Conservation (phyloP, 2,888 invertebrate species). For the Amiota communis region DNA sequence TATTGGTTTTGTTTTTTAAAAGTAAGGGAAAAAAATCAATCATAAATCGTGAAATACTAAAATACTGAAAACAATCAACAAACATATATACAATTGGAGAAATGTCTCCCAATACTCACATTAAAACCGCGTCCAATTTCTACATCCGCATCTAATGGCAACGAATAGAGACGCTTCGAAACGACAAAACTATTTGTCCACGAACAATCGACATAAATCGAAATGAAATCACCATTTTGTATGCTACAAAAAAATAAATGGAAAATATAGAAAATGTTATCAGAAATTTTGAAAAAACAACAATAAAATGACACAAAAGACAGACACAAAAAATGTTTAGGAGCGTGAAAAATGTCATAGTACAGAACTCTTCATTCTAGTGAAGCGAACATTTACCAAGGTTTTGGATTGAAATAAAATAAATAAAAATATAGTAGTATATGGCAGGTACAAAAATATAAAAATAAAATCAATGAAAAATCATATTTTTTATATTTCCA, state of each 20-base stretch:
- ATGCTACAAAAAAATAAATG: slow-evolving; percentile 57
- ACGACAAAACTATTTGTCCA: slow-evolving; percentile 73
- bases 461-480: too few species aligned
- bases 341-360: slow-evolving; percentile 4
- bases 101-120: slow-evolving; percentile 66
- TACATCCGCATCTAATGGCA: slow-evolving; percentile 70
- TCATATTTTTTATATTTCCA: too few species aligned
- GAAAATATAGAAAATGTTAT: slow-evolving; percentile 35
- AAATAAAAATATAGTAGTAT: too few species aligned
- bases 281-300: slow-evolving; percentile 32
- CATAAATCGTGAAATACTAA: too few species aligned
- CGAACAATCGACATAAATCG: slow-evolving; percentile 72
- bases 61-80: background rate
- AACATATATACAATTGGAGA: background rate
- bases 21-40: too few species aligned
- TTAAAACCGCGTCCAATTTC: slow-evolving; percentile 72
- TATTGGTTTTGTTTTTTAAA: too few species aligned
- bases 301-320: slow-evolving; percentile 30
- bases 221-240: slow-evolving; percentile 73
- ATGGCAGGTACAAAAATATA: too few species aligned
- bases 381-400: too few species aligned
- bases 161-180: slow-evolving; percentile 70
- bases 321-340: slow-evolving; percentile 49
- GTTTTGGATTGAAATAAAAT: too few species aligned
- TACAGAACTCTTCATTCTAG: too few species aligned